A percentile compares a stretch with the other conserved stretches of the same genome.
Evolutionary conservation across 2,797 vertebrate species (phyloP).

Genomic region (Natrix natrix): DNA sequence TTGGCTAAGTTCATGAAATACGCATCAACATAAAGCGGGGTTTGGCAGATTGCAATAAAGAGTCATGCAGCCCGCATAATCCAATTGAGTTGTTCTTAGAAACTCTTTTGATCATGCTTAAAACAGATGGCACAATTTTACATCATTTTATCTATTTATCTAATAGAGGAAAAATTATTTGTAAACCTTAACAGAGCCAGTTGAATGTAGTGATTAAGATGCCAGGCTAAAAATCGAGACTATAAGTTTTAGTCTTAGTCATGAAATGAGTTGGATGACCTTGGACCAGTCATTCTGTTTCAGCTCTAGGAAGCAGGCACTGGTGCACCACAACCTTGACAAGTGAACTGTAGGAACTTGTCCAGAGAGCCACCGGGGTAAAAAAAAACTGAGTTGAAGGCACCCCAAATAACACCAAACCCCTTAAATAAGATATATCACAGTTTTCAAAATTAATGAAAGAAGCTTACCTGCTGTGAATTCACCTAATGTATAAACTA

Average conservation of each 20-base stretch:
- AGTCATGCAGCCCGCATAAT: neutral
- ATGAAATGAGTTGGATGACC: neutral
- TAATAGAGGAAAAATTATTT: neutral
- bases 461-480: neutral
- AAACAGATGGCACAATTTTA: neutral
- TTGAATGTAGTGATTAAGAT: neutral
- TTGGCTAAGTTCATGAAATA: neutral
- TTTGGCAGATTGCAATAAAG: neutral
- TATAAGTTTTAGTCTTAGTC: neutral
- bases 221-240: neutral
- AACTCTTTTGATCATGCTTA: neutral
- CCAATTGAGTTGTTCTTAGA: neutral
- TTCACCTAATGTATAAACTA: neutral
- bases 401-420: neutral
- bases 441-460: neutral
- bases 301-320: neutral
- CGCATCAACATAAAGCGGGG: neutral
- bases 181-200: neutral
- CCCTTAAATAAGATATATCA: neutral
- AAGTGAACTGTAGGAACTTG: neutral
- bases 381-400: neutral
- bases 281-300: neutral
- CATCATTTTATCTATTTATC: neutral
- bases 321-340: neutral
- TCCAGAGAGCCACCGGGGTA: neutral